Evolutionary conservation across 2,888 invertebrate genomes (phyloP), one percentile per base, ranked within the genome.

Genomic region (Pimpla rufipes): DNA sequence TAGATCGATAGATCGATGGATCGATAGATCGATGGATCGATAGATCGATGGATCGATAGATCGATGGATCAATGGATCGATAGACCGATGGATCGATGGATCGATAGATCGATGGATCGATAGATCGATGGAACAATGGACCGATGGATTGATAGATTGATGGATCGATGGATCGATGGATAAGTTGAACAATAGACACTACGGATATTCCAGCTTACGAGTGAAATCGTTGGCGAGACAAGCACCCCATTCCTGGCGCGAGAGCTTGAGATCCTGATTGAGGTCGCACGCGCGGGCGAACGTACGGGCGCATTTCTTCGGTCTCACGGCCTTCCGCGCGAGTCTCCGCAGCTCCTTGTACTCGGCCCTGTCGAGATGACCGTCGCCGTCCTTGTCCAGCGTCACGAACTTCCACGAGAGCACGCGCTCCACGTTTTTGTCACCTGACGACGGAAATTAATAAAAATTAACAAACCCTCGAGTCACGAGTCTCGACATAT

Each of bases 371-470:
- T 97, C 97, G 88, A 99, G 94, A 77, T 95, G 94, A 68, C 96
- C 95, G 93, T 98, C 97, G 66, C 94, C 94, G 93, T 99, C 97
- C 84, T 94, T 94, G 93, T 99, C 99, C 89, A 99, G 94, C 84
- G 96, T 95, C 29, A 95, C 94, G 93, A 99, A 99, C 93, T 99
- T 98, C 99, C 99, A 99, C 86, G 97, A 96, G 13, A 98, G 94
- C 0, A 98, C 96, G 13, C 93, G 92, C 81, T 93, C 93, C 23
- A 90, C 89, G 70, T 91, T 91, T 74, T 93, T 92, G 67, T 93
- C 93, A 13, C 90, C 93, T 92, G 5, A 37, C n/a, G 29, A 23
- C 8, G 35, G 16, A 23, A 45, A 62, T 8, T 40, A 11, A 64
- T 6, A 10, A 42, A 2, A 21, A 18, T 11, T 35, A 35, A 59